These are phyloP conservation scores for Magallana nippona DNA, from an alignment of 2,888 invertebrate species.

Conservation along the genomic window DNA sequence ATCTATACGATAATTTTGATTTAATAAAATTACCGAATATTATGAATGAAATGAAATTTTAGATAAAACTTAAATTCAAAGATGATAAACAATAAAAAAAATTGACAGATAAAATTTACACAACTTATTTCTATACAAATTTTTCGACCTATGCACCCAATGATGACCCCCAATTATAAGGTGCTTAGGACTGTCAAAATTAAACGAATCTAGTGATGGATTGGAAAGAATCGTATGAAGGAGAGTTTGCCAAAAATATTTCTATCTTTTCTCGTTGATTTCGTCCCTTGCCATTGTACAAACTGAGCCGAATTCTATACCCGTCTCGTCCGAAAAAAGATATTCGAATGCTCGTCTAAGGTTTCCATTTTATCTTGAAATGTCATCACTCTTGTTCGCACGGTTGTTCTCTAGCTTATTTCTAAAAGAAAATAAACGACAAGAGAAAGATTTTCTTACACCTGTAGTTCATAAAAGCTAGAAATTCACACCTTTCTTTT, in stretches of 20 bases:
- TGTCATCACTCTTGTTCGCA: conserved; percentile 24
- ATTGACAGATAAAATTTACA: not conserved
- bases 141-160: not conserved
- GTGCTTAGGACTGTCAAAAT: conserved; percentile 8
- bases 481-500: conserved; percentile 33
- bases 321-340: not conserved
- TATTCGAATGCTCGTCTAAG: not conserved
- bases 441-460: conserved; percentile 23
- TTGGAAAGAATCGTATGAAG: not conserved
- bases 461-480: conserved; percentile 26
- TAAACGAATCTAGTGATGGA: not conserved
- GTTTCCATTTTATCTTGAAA: conserved; percentile 35
- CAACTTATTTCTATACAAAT: not conserved
- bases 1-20: not conserved
- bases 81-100: too few species aligned
- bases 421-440: conserved; percentile 32
- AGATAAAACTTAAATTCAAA: not conserved
- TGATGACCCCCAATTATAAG: conserved; percentile 18
- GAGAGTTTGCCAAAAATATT: not conserved
- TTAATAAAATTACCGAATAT: not conserved
- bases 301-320: not conserved
- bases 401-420: conserved; percentile 27
- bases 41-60: not conserved
- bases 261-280: conserved; percentile 4
- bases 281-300: not conserved